Evolutionary conservation across 2,888 invertebrate species (phyloP), one percentile per base, ranked within the genome.

Genomic region (Electrophaes corylata): DNA sequence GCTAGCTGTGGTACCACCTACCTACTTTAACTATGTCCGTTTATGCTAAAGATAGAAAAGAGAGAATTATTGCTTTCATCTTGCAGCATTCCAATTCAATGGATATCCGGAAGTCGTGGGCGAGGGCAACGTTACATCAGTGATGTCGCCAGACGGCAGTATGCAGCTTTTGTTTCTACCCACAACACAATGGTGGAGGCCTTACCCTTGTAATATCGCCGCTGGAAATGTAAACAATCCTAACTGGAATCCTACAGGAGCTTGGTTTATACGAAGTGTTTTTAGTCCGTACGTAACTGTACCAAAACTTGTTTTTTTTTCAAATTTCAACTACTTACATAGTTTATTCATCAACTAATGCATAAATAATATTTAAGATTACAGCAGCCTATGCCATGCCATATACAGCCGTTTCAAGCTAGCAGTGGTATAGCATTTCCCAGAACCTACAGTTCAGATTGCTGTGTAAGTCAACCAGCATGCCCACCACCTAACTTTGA

Each of bases 101-200:
- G 62, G 55, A 35, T 61, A 53, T 50, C 60, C 83, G 45, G 79
- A 81, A 58, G 69, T 90, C 65, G 70, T 86, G 44, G 90, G 91
- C 6, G 90, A 91, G 66, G 91, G 91, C 18, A 84, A 89, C 48
- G 78, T 91, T 3, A 72, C 75, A 1, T 73, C 86, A 1, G 40
- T 86, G 2, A 64, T 76, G 20, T 71, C 79, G 37, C 83, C 87
- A 1, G 88, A 91, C 65, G 91, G 91, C 23, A 79, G 72, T 29
- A 59, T 81, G 1, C 87, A 88, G 62, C 79, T 79, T 39, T 81
- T 81, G 55, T 91, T 91, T 64, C 61, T 81, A 29, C 91, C 90
- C 11, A 70, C 70, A 3, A 48, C 69, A 12, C 76, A 76, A 50
- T 73, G 75, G 70, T 69, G 71, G 64, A 64, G 57, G 60, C 59